Base-by-base conservation (phyloP, 2,888 invertebrate species). In the Dichetophora obliterata region DNA sequence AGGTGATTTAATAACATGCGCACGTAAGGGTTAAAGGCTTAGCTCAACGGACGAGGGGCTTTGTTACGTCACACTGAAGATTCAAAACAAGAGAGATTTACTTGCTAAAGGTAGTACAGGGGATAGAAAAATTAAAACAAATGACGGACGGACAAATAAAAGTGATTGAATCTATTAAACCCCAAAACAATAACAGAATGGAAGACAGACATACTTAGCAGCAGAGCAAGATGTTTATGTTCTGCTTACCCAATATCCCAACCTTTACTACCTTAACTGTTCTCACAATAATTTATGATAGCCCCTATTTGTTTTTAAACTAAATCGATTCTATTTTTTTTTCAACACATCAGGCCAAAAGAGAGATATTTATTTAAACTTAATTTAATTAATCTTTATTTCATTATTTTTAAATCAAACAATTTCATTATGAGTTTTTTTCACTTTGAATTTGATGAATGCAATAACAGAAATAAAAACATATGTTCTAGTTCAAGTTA, bases 1-100 rank as follows among this genome's bases (percentile, higher is more conserved):
- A 37, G 37, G 37, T 37, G 19, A 5, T n/a, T 5, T 5, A 4
- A 52, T 52, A 52, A 52, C 52, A 5, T 4, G 6, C 1, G 52
- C 52, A 52, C 52, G 52, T 52, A 16, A 16, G 16, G 16, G 52
- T 16, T 16, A 52, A 52, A 6, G 52, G 52, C 52, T 52, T 52
- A 52, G 52, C 52, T 52, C 52, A n/a, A n/a, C 52, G 52, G 52
- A 16, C n/a, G n/a, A n/a, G 52, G 52, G 52, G 52, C 52, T 52
- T 52, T 52, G 52, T 52, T 52, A 52, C 52, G 19, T 19, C 52
- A 52, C 52, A 9, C 52, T 19, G 52, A 52, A 52, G 19, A 16
- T n/a, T 19, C 52, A 52, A n/a, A 19, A 52, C 52, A 52, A 52
- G 52, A 52, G 52, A 52, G n/a, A 52, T 19, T n/a, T 52, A 52